Evolutionary conservation across 2,797 vertebrate species (phyloP).

Genomic region (Prionace glauca): DNA sequence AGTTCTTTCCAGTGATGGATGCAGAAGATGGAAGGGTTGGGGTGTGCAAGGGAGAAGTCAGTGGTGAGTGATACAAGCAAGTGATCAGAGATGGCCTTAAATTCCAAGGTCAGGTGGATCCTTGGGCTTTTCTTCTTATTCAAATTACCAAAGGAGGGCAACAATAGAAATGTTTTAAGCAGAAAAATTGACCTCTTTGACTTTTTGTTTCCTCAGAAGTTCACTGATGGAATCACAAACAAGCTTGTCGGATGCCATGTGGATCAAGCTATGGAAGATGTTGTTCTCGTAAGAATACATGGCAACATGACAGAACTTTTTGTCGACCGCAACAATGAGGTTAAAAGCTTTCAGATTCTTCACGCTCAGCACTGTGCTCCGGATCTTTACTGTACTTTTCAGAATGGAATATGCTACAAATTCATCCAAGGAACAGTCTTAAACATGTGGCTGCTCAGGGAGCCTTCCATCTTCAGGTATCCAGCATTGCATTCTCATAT

Average conservation of each 20-base stretch:
- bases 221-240: constrained; percentile 71
- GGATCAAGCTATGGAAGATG: constrained; percentile 52
- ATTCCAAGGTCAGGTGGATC: neutral
- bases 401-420: constrained; percentile 70
- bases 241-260: constrained; percentile 62
- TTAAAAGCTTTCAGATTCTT: constrained; percentile 61
- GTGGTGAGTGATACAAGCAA: neutral
- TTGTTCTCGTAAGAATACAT: constrained; percentile 63
- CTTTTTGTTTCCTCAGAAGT: constrained; percentile 49
- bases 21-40: too few species aligned
- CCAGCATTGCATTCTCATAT: neutral
- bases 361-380: constrained; percentile 60
- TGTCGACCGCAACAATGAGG: constrained; percentile 57
- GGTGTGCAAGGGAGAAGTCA: neutral
- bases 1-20: too few species aligned
- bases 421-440: constrained; percentile 59
- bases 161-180: neutral
- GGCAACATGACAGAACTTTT: constrained; percentile 65
- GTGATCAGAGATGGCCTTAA: neutral
- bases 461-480: constrained; percentile 66
- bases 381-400: constrained; percentile 66
- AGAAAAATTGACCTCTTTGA: neutral
- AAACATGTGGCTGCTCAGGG: constrained; percentile 56
- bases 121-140: neutral
- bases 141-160: neutral